phyloP scores from a whole-genome alignment of 2,888 invertebrate genomes.

The Macaria notata region DNA sequence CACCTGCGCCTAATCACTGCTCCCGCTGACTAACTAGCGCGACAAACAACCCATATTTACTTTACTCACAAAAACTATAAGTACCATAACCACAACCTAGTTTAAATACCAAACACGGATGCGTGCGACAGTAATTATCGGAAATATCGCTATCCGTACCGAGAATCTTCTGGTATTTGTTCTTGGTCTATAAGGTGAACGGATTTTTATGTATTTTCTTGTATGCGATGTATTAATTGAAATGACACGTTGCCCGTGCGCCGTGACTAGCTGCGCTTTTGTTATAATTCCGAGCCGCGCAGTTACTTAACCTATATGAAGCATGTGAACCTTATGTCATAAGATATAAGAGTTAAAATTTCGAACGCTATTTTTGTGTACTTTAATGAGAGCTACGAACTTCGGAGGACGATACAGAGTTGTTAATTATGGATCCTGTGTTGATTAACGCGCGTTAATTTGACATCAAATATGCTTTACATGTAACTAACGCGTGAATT shows the following conservation, averaged over 20 bases:
- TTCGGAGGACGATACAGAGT: no score
- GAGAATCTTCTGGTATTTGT: conserved; percentile 43
- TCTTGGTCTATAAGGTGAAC: conserved; percentile 33
- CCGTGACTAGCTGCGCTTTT: conserved; percentile 37
- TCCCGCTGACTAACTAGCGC: conserved; percentile 59
- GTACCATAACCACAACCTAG: conserved; percentile 35
- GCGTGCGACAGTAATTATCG: conserved; percentile 39
- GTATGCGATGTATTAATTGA: conserved; percentile 55
- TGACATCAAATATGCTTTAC: no score
- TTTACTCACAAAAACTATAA: conserved; percentile 51
- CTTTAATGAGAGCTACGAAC: no score
- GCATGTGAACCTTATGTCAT: neutral
- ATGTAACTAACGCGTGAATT: no score
- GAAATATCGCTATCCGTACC: conserved; percentile 30
- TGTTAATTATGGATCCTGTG: no score
- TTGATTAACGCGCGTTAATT: no score
- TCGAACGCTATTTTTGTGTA: no score
- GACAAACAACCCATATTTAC: conserved; percentile 67
- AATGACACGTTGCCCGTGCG: conserved; percentile 45
- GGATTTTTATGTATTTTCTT: conserved; percentile 50
- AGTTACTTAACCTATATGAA: neutral
- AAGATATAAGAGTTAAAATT: conserved; percentile 14
- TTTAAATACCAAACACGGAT: conserved; percentile 43
- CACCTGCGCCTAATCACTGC: conserved; percentile 60
- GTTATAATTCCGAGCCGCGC: conserved; percentile 1